Conservation (phyloP, 2,888 invertebrate species). For the Geotrupes spiniger region DNA sequence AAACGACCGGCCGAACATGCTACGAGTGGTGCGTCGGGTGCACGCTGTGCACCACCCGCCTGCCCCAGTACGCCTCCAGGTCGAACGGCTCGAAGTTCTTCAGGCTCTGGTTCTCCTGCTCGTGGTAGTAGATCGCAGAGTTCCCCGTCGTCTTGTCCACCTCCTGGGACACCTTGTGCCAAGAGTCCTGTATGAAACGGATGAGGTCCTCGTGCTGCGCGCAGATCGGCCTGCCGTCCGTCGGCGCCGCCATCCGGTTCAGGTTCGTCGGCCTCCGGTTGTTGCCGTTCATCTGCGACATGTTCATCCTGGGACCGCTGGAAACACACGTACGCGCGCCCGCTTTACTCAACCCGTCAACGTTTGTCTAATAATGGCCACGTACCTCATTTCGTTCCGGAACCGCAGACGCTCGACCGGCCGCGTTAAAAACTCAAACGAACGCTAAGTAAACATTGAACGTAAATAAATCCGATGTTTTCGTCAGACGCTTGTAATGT, state of each 20-base stretch:
- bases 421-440: slow-evolving; percentile 9
- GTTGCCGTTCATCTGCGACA: slow-evolving; percentile 46
- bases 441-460: slow-evolving; percentile 13
- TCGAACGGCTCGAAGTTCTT: slow-evolving; percentile 77
- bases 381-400: slow-evolving; percentile 12
- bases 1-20: slow-evolving; percentile 26
- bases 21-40: slow-evolving; percentile 54
- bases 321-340: slow-evolving; percentile 1
- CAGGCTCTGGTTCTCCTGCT: slow-evolving; percentile 55
- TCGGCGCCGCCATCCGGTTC: slow-evolving; percentile 34
- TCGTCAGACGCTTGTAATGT: slow-evolving; percentile 14
- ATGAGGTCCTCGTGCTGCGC: slow-evolving; percentile 75
- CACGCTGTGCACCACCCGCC: slow-evolving; percentile 66
- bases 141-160: slow-evolving; percentile 44
- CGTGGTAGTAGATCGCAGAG: slow-evolving; percentile 65
- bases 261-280: slow-evolving; percentile 35
- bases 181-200: slow-evolving; percentile 75
- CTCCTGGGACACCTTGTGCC: slow-evolving; percentile 61
- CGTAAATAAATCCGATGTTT: slow-evolving; percentile 19
- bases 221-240: slow-evolving; percentile 33
- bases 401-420: slow-evolving; percentile 10
- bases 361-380: background rate
- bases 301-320: slow-evolving; percentile 47
- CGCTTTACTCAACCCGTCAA: background rate
- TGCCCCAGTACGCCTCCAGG: slow-evolving; percentile 74